Conservation (phyloP, 2,113 vertebrate genomes). For the Crotalus tigris region DNA sequence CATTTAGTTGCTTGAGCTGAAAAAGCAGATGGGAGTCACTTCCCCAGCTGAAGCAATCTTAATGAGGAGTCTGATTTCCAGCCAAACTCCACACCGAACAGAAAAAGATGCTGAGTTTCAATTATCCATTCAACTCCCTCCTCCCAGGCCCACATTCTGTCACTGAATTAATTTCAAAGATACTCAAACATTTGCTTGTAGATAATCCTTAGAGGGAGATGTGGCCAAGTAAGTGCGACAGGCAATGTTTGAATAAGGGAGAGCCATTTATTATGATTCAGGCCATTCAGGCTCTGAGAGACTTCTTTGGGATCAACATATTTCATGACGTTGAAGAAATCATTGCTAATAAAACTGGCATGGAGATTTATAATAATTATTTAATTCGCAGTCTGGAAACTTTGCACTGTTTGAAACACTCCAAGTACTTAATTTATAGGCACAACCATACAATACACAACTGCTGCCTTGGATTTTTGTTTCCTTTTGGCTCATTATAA, state of each 20-base stretch:
- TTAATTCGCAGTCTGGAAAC: not conserved
- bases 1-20: not conserved
- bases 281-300: not conserved
- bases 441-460: not conserved
- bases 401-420: not conserved
- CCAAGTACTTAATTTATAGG: not conserved
- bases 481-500: not conserved
- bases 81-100: not conserved
- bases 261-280: not conserved
- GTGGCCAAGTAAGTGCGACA: not conserved
- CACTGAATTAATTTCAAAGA: not conserved
- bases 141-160: not conserved
- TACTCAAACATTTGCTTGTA: not conserved
- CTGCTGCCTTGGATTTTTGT: not conserved
- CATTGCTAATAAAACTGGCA: not conserved
- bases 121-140: not conserved
- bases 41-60: not conserved
- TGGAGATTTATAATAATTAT: not conserved
- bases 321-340: not conserved
- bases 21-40: not conserved
- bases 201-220: not conserved
- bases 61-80: not conserved
- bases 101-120: not conserved
- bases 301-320: not conserved
- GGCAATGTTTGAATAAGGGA: not conserved